Conservation (phyloP, 2,888 invertebrate genomes). For the Agriopis leucophaearia region DNA sequence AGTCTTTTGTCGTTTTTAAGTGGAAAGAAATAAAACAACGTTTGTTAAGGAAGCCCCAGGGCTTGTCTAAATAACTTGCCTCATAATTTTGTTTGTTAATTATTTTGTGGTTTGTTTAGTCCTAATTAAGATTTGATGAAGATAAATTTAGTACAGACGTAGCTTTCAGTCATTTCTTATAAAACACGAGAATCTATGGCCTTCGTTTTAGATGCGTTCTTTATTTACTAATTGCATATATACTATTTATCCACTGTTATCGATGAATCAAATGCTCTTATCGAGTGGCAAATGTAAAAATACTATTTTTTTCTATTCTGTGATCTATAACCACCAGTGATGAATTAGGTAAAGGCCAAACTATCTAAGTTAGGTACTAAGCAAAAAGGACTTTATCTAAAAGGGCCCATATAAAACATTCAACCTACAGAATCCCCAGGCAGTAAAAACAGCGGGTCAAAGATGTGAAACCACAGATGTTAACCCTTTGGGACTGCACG, state of each 20-base stretch:
- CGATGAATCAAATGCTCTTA: too few species aligned
- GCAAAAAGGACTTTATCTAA: conserved; percentile 25
- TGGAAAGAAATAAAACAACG: conserved; percentile 19
- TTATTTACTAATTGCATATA: too few species aligned
- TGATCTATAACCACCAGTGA: conserved; percentile 1
- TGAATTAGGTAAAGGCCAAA: conserved; percentile 13
- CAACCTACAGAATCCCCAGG: conserved; percentile 22
- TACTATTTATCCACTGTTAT: too few species aligned
- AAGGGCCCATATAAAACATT: conserved; percentile 32
- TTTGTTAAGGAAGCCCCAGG: conserved; percentile 11
- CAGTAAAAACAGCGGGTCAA: conserved; percentile 37
- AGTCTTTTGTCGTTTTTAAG: conserved; percentile 21
- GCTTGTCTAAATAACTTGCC: conserved; percentile 12
- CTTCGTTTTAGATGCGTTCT: too few species aligned
- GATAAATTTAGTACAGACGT: conserved; percentile 1
- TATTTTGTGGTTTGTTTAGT: conserved; percentile 5
- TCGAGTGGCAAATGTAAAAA: too few species aligned
- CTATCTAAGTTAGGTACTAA: conserved; percentile 15
- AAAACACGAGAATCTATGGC: too few species aligned
- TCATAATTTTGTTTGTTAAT: conserved; percentile 15
- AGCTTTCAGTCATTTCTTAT: too few species aligned
- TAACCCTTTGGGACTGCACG: conserved; percentile 33
- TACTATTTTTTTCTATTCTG: too few species aligned
- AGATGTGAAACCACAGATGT: conserved; percentile 40
- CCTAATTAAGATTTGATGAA: conserved; percentile 18